Evolutionary conservation across 1,140 invertebrate genomes (phyloP).

Genomic region (Solenopsis invicta): DNA sequence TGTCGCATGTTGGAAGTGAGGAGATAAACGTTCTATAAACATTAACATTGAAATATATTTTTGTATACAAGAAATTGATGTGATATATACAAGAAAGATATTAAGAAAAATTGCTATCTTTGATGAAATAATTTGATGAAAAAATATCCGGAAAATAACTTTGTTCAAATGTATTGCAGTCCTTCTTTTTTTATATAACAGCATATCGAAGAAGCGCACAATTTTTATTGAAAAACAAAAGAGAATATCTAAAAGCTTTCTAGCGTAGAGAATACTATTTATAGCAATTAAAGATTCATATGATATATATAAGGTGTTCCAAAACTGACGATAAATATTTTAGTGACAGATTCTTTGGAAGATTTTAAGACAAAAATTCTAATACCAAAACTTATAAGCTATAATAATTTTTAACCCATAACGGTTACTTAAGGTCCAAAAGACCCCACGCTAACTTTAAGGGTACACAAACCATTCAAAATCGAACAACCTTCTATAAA

Average conservation of each 20-base stretch:
- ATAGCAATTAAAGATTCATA: not conserved
- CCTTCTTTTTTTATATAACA: not conserved
- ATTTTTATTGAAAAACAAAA: conserved; percentile 15
- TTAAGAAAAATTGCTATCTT: not conserved
- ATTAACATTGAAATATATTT: not conserved
- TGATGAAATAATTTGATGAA: not conserved
- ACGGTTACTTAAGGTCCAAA: too few species aligned
- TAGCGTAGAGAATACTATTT: conserved; percentile 19
- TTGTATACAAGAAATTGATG: not conserved
- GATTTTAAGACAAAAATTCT: too few species aligned
- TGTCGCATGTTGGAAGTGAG: not conserved
- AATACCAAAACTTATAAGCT: too few species aligned
- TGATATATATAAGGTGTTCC: conserved; percentile 10
- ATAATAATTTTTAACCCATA: too few species aligned
- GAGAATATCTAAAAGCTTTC: not conserved
- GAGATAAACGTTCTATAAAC: conserved; percentile 4
- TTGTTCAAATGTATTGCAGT: not conserved
- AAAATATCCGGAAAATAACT: conserved; percentile 14
- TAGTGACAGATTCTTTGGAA: too few species aligned
- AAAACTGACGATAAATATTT: too few species aligned
- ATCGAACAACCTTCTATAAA: too few species aligned
- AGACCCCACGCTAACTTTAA: too few species aligned
- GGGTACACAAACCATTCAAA: too few species aligned
- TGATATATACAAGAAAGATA: not conserved
- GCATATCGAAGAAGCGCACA: not conserved